Conservation (phyloP, 2,113 vertebrate genomes). For the Egretta garzetta region DNA sequence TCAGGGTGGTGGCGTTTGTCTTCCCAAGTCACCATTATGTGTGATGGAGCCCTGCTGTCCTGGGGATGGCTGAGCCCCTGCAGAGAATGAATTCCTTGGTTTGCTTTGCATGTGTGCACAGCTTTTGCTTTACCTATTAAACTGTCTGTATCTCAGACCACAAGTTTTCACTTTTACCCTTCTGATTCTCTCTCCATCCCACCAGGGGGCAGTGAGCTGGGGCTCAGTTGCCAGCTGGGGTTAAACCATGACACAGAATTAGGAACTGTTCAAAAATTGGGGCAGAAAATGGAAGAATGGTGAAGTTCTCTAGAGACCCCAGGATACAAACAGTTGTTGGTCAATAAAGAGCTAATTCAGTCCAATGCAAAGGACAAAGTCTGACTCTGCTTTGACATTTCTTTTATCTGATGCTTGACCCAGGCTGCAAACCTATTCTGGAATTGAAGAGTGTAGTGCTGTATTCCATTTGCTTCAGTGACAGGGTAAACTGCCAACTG, state of each 20-base stretch:
- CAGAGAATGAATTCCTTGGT: accelerated
- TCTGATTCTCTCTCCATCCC: background rate
- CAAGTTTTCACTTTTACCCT: background rate
- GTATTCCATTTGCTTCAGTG: background rate
- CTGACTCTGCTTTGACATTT: background rate
- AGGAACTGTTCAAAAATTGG: background rate
- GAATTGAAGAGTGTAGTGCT: background rate
- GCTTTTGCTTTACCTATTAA: background rate
- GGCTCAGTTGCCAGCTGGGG: background rate
- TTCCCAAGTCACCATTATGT: accelerated
- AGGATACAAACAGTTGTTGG: background rate
- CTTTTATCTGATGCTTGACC: background rate
- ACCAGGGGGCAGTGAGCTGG: background rate
- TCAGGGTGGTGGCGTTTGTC: background rate
- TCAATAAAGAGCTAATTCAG: background rate
- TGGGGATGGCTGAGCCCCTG: background rate
- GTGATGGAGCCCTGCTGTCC: background rate
- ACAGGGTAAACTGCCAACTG: background rate
- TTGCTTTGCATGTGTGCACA: accelerated
- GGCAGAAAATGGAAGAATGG: background rate
- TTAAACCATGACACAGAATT: background rate
- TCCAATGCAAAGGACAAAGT: background rate
- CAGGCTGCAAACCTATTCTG: background rate
- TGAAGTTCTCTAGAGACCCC: background rate
- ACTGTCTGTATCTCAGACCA: background rate